Percentiles rank a stretch among this genome's conserved stretches.
These are phyloP conservation scores for Aspidiotus destructor DNA, from an alignment of 2,888 invertebrate species.

Conservation along the genomic window DNA sequence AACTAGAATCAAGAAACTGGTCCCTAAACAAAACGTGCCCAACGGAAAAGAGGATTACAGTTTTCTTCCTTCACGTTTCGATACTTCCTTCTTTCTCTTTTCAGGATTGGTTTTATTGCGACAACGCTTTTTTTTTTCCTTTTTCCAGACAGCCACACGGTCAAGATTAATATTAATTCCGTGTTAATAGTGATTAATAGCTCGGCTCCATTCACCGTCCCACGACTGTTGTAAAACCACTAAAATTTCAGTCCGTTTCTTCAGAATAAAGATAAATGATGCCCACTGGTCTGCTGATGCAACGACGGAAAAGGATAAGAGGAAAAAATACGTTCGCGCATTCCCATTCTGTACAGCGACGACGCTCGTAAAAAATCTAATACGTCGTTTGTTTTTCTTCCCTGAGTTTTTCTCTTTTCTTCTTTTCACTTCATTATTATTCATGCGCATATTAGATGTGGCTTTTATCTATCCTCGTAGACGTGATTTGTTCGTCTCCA, in stretches of 20 bases:
- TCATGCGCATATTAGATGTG: no score
- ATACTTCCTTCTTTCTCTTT: not conserved
- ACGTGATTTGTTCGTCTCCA: no score
- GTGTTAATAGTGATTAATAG: constrained; percentile 30
- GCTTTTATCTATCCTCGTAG: no score
- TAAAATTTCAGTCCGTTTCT: constrained; percentile 27
- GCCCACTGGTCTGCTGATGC: not conserved
- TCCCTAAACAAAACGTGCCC: no score
- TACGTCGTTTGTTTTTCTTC: not conserved
- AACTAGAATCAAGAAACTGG: no score
- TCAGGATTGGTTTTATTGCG: constrained; percentile 17
- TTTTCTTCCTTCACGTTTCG: not conserved
- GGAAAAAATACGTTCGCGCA: no score
- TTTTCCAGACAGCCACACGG: constrained; percentile 12
- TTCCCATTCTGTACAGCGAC: not conserved
- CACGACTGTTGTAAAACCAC: constrained; percentile 23
- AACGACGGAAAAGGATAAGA: not conserved
- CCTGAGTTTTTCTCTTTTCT: not conserved
- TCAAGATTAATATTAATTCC: constrained; percentile 28
- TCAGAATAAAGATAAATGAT: constrained; percentile 26
- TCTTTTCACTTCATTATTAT: no score
- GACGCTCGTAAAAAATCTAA: not conserved
- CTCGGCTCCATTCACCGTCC: constrained; percentile 21
- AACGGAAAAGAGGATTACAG: no score
- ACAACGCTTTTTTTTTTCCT: not conserved